Evolutionary conservation across 2,888 invertebrate genomes (phyloP), one percentile per base, ranked within the genome.

Genomic region (Gandaritis pyraliata): DNA sequence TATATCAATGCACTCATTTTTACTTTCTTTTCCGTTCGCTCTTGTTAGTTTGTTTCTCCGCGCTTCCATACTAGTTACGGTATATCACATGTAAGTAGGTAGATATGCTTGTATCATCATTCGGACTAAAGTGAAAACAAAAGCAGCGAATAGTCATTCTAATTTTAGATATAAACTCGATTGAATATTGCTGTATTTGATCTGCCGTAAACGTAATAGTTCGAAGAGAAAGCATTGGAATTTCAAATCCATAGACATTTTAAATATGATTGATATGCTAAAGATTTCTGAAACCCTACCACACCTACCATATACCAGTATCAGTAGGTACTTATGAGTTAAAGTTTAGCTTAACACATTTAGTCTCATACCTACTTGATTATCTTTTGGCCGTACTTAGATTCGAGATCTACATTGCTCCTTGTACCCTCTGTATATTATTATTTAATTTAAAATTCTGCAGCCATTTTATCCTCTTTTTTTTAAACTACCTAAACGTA

Each of bases 1-100:
- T 86, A 82, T 88, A 86, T 82, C 85, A 78, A 82, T 88, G 88
- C 84, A 85, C 86, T 89, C 87, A 90, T 90, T 91, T 90, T 92
- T 92, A 91, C 92, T 92, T 91, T 92, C 92, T 87, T 89, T 89
- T 89, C 88, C 88, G 83, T 87, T 90, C 90, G 88, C 90, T 89
- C 87, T 90, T 90, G 74, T 85, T 82, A 72, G 78, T 82, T 86
- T 81, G 80, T 81, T 81, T 78, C 76, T 75, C 74, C 74, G 71
- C 76, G 71, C 76, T 76, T 77, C 72, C 68, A 75, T 66, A 72
- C 67, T 69, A 68, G 64, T 50, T 66, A 51, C 58, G 58, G 59
- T 57, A 52, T 60, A 67, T 58, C 55, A 58, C 58, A 58, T 53
- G 63, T 68, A 71, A 63, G 65, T 71, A 68, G 23, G 23, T 23